phyloP scores from a whole-genome alignment of 2,888 invertebrate genomes.

The Xestia xanthographa region DNA sequence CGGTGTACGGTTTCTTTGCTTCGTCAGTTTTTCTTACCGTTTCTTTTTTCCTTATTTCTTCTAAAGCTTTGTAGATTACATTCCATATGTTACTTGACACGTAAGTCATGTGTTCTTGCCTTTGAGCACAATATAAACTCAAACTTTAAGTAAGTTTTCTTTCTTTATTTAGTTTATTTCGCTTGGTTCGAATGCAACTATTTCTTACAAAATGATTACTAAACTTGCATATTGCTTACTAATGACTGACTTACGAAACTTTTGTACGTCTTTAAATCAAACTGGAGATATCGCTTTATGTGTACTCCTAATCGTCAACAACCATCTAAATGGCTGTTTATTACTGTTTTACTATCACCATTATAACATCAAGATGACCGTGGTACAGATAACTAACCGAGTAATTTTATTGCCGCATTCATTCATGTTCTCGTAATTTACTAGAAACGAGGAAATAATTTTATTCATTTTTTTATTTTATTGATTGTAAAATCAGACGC shows the following conservation, averaged over 20 bases:
- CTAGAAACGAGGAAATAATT: constrained; percentile 40
- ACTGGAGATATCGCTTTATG: constrained; percentile 39
- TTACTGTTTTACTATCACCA: constrained; percentile 56
- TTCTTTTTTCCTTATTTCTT: constrained; percentile 41
- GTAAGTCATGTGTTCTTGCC: constrained; percentile 14
- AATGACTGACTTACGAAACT: constrained; percentile 47
- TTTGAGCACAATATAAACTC: constrained; percentile 3
- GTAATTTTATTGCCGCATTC: constrained; percentile 36
- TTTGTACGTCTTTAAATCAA: constrained; percentile 40
- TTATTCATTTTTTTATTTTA: constrained; percentile 46
- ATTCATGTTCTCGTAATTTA: constrained; percentile 49
- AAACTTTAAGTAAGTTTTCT: no score
- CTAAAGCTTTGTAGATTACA: constrained; percentile 32
- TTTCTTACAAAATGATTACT: constrained; percentile 6
- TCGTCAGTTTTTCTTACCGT: constrained; percentile 59
- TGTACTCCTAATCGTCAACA: constrained; percentile 44
- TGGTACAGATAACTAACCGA: constrained; percentile 41
- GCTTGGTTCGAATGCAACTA: neutral
- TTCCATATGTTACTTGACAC: constrained; percentile 34
- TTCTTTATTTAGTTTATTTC: neutral
- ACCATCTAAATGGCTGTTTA: constrained; percentile 53
- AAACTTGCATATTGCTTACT: constrained; percentile 25
- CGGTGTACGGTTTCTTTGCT: constrained; percentile 63
- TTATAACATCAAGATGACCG: constrained; percentile 41
- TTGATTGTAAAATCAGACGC: constrained; percentile 54